These are phyloP conservation scores for Amaurobius ferox DNA, from an alignment of 2,888 invertebrate species.

Conservation along the genomic window DNA sequence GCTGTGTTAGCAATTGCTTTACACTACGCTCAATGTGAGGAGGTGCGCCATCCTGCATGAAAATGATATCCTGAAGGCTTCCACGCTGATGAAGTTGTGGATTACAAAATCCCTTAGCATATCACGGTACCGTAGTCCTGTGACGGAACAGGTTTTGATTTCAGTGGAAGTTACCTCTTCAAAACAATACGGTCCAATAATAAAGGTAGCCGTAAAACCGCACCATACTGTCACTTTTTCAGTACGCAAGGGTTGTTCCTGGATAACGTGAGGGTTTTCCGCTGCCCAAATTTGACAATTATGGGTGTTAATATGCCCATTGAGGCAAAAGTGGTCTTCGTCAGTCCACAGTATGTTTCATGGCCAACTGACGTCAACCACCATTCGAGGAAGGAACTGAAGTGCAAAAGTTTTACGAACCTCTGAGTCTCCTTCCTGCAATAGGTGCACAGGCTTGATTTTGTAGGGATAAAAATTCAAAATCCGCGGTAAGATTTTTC, in stretches of 20 bases:
- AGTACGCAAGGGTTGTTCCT: conserved; percentile 5
- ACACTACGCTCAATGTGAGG: background rate
- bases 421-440: no score
- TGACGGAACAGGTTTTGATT: conserved; percentile 19
- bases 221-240: conserved; percentile 22
- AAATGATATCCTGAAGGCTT: conserved; percentile 21
- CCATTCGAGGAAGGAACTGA: no score
- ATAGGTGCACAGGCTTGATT: no score
- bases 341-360: no score
- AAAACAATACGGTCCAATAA: conserved; percentile 1
- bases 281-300: no score
- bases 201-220: background rate
- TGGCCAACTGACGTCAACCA: no score
- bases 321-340: no score
- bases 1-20: conserved; percentile 4
- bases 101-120: conserved; percentile 32
- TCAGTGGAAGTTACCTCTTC: background rate
- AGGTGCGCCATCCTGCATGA: background rate
- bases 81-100: conserved; percentile 19
- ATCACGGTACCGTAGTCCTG: background rate
- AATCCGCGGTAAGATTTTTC: no score
- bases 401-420: no score
- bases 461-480: no score
- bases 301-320: no score
- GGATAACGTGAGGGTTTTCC: no score